These are phyloP conservation scores for Solenopsis fugax DNA, from an alignment of 1,140 invertebrate genomes.

Conservation along the genomic window DNA sequence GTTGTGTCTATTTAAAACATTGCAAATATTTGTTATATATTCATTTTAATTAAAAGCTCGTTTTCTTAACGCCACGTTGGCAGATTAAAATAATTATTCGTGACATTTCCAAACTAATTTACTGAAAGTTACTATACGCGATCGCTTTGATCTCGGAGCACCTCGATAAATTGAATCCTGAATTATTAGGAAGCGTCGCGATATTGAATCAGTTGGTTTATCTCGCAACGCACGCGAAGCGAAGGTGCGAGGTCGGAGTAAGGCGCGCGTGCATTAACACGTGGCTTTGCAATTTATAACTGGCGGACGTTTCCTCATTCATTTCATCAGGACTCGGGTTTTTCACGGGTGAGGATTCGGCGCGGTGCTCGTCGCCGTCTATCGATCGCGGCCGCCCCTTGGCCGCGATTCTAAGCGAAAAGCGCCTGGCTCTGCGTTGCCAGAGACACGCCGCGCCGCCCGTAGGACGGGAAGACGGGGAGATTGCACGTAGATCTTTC, in stretches of 20 bases:
- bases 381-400: conserved; percentile 54
- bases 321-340: not conserved
- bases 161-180: conserved; percentile 29
- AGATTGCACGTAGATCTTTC: conserved; percentile 18
- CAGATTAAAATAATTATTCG: conserved; percentile 8
- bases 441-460: not conserved
- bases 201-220: conserved; percentile 36
- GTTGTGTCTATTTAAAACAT: not conserved
- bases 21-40: conserved; percentile 5
- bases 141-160: not conserved
- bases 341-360: conserved; percentile 6
- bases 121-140: not conserved
- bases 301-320: conserved; percentile 28
- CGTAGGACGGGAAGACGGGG: conserved; percentile 6
- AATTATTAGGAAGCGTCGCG: conserved; percentile 2
- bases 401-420: conserved; percentile 25
- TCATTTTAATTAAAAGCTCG: conserved; percentile 13
- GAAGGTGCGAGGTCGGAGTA: not conserved
- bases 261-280: conserved; percentile 24
- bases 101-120: conserved; percentile 2
- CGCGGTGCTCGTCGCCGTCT: conserved; percentile 34
- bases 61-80: not conserved
- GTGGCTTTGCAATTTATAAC: conserved; percentile 38
- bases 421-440: conserved; percentile 8
- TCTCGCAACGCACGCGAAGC: conserved; percentile 20